Base-by-base conservation (phyloP, 2,797 vertebrate species). In the Coendou prehensilis region DNA sequence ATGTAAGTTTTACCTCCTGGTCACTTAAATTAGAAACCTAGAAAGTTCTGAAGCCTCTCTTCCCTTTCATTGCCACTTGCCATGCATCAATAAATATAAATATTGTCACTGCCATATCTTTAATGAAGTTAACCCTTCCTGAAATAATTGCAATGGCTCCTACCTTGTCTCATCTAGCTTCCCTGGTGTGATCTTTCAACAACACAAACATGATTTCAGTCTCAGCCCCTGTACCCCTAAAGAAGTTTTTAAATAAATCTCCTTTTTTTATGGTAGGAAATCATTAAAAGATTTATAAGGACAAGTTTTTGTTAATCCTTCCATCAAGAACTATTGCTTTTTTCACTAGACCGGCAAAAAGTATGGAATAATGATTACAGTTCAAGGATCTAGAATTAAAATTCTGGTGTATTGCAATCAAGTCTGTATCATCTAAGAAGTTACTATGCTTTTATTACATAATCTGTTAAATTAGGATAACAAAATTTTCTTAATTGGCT, bases 371-470 rank as follows among this genome's bases (percentile, higher is more conserved):
- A 84, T 81, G 57, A 90, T 33, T 84, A 45, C 37, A 54, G 23
- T 90, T 57, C 47, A 94, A 88, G 54, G 22, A 22, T 94, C 52
- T 87, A 57, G 73, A 95, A 85, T 80, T 83, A 85, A 76, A 91
- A 88, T 93, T 80, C 26, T 75, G 23, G 28, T 83, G 92, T 87
- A 92, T 84, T 54, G 75, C 18, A 57, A 45, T 92, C 8, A 87
- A 87, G 23, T 89, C 59, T 91, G 26, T 73, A 63, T 78, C 71
- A 82, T 54, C 37, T 90, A 76, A 94, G 14, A 87, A 90, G 28
- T 78, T 88, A 64, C 67, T 95, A 81, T 90, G 92, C 87, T 64
- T 96, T 57, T 92, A 23, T 83, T 95, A 90, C 90, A 90, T 73
- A 30, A 59, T 89, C 56, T 94, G 52, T 91, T 87, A 91, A 76